Evolutionary conservation across 2,797 vertebrate genomes (phyloP).

Genomic region (Kryptolebias ocellatus): DNA sequence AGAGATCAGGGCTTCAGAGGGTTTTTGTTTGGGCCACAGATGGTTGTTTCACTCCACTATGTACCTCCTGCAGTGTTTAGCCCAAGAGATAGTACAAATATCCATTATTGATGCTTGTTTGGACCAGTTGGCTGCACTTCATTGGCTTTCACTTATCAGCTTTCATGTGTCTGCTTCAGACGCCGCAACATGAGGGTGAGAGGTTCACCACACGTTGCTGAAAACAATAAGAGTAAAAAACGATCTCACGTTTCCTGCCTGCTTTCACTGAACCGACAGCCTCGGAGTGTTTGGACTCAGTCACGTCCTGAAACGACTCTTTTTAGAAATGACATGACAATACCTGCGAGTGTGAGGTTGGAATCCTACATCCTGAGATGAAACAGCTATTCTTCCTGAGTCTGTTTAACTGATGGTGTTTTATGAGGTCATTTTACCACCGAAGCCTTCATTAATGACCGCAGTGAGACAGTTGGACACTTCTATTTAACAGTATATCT

Average conservation of each 20-base stretch:
- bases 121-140: conserved; percentile 45
- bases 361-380: neutral
- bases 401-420: conserved; percentile 1
- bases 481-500: neutral
- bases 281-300: neutral
- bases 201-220: conserved; percentile 15
- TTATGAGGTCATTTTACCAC: neutral
- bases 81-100: conserved; percentile 61
- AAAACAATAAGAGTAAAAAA: conserved; percentile 1
- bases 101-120: conserved; percentile 80
- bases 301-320: neutral
- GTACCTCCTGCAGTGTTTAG: conserved; percentile 65
- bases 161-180: conserved; percentile 57
- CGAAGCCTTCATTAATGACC: neutral
- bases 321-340: neutral
- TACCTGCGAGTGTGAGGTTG: neutral
- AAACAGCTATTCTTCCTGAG: neutral
- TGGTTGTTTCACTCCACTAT: conserved; percentile 57
- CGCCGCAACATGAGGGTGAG: conserved; percentile 9
- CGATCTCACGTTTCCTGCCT: neutral
- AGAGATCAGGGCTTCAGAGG: conserved; percentile 69
- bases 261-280: neutral
- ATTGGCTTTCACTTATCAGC: conserved; percentile 54
- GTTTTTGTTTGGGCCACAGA: conserved; percentile 74
- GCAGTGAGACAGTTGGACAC: neutral